Evolutionary conservation across 2,888 invertebrate species (phyloP).

Genomic region (Caenorhabditis sp.): DNA sequence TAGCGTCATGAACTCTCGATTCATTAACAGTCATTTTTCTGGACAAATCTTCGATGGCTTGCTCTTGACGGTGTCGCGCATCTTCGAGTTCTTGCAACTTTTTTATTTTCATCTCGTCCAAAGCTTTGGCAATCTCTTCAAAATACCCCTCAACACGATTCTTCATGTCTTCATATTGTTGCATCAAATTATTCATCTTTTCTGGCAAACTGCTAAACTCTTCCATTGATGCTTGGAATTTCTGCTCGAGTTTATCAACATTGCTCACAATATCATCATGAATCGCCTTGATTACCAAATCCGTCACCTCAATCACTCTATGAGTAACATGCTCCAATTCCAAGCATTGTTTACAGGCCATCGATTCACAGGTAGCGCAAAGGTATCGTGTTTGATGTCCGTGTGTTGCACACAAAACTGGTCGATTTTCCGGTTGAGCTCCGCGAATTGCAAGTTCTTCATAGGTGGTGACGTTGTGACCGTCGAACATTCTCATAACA

Average conservation of each 20-base stretch:
- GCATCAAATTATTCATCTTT: slow-evolving; percentile 40
- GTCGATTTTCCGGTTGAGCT: slow-evolving; percentile 31
- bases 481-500: slow-evolving; percentile 95
- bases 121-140: slow-evolving; percentile 24
- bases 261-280: slow-evolving; percentile 38
- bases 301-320: slow-evolving; percentile 49
- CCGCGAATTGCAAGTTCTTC: slow-evolving; percentile 43
- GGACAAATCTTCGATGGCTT: slow-evolving; percentile 56
- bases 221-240: slow-evolving; percentile 47
- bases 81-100: slow-evolving; percentile 54
- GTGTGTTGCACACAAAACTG: slow-evolving; percentile 51
- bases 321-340: slow-evolving; percentile 49
- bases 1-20: slow-evolving; percentile 58
- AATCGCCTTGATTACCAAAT: slow-evolving; percentile 45
- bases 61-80: slow-evolving; percentile 57
- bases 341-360: slow-evolving; percentile 52
- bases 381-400: slow-evolving; percentile 43
- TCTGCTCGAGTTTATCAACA: slow-evolving; percentile 46
- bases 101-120: slow-evolving; percentile 23
- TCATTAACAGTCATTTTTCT: slow-evolving; percentile 58
- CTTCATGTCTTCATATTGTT: slow-evolving; percentile 57
- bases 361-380: slow-evolving; percentile 54
- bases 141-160: slow-evolving; percentile 40
- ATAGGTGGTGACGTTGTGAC: slow-evolving; percentile 76
- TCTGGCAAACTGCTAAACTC: slow-evolving; percentile 58